Conservation (phyloP, 2,888 invertebrate species). For the Plagiodera versicolora region DNA sequence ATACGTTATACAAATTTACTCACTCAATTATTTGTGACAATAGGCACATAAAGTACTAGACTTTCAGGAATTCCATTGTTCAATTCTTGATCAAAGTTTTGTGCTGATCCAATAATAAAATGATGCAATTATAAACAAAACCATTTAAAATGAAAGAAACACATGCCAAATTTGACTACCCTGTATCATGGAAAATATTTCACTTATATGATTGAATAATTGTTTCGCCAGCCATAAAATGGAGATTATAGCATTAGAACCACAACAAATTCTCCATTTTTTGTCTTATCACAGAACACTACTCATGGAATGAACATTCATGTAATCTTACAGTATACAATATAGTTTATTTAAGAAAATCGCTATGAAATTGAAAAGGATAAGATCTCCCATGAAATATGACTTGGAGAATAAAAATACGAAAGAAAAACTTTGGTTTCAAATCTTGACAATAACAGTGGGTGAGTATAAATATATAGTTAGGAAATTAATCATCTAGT, state of each 20-base stretch:
- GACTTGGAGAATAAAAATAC: not conserved
- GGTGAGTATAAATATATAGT: no score
- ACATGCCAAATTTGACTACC: no score
- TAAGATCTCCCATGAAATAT: not conserved
- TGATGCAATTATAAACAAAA: no score
- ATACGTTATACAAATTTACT: no score
- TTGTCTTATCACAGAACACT: not conserved
- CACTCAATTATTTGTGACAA: no score
- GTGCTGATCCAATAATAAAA: no score
- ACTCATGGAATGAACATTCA: not conserved
- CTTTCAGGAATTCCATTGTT: no score
- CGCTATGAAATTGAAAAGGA: not conserved
- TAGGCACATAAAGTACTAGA: no score
- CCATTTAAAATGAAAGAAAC: no score
- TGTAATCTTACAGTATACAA: not conserved
- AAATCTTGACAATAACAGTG: not conserved
- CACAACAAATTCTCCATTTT: not conserved
- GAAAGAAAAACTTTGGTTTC: not conserved
- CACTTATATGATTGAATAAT: not conserved
- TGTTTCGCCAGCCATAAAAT: not conserved
- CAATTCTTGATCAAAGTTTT: no score
- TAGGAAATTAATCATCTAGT: no score
- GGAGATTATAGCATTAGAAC: not conserved
- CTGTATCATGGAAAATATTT: no score
- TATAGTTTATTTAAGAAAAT: not conserved